phyloP scores from a whole-genome alignment of 1,140 invertebrate species.

The Drosophila ogumai region DNA sequence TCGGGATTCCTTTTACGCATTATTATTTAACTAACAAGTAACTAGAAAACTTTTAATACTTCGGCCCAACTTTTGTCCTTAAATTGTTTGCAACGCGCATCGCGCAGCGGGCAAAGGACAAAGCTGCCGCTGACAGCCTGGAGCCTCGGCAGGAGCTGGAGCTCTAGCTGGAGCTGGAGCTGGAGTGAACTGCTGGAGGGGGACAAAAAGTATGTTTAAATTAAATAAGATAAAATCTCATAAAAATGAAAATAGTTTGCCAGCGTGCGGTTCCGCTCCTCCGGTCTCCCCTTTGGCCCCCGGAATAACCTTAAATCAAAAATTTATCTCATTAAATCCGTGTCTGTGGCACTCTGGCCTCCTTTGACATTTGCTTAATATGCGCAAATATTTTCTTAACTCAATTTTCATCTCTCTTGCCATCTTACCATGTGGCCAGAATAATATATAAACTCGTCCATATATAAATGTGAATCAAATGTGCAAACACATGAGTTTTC shows the following conservation, averaged over 20 bases:
- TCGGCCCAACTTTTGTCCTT: slow-evolving; percentile 70
- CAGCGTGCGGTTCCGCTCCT: slow-evolving; percentile 36
- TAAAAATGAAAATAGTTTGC: slow-evolving; percentile 77
- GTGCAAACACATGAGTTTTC: slow-evolving; percentile 27
- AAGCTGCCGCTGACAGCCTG: slow-evolving; percentile 54
- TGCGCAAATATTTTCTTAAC: slow-evolving; percentile 50
- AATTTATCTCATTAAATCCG: slow-evolving; percentile 72
- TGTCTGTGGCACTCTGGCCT: slow-evolving; percentile 12
- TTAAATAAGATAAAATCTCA: slow-evolving; percentile 81
- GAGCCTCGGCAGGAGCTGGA: slow-evolving; percentile 12
- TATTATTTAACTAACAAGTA: slow-evolving; percentile 82
- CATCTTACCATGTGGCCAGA: neutral
- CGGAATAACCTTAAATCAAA: slow-evolving; percentile 64
- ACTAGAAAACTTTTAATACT: slow-evolving; percentile 81
- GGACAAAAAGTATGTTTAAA: slow-evolving; percentile 76
- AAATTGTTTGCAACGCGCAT: slow-evolving; percentile 63
- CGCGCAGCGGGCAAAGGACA: slow-evolving; percentile 35
- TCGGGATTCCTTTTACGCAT: slow-evolving; percentile 74
- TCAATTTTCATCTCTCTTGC: slow-evolving; percentile 18
- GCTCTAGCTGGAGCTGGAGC: neutral
- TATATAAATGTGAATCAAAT: slow-evolving; percentile 10
- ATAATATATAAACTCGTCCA: slow-evolving; percentile 1
- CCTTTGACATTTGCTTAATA: slow-evolving; percentile 52
- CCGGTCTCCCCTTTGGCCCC: neutral
- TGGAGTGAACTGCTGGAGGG: slow-evolving; percentile 11